These are phyloP conservation scores for Dolichopus griseipennis DNA, from an alignment of 2,888 invertebrate species.

Conservation along the genomic window DNA sequence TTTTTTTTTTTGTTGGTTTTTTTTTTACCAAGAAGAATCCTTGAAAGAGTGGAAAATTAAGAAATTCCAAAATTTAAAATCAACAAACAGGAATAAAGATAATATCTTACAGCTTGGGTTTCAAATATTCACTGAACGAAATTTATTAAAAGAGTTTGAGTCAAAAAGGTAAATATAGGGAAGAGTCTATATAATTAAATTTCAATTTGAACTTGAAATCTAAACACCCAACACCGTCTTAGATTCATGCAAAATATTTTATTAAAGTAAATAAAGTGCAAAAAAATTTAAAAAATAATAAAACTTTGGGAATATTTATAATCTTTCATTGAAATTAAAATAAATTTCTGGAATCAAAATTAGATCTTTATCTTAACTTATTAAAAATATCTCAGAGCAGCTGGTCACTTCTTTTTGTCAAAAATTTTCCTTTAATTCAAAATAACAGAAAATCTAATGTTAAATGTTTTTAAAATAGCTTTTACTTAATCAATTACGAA, in stretches of 20 bases:
- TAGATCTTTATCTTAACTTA: too few relatives aligned
- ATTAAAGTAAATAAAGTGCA: not conserved
- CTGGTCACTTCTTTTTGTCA: too few relatives aligned
- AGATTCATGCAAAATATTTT: not conserved
- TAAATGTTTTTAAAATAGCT: too few relatives aligned
- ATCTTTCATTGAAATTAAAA: not conserved
- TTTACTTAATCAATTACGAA: too few relatives aligned
- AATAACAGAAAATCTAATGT: too few relatives aligned
- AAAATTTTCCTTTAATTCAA: too few relatives aligned
- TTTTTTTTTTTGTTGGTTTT: not conserved
- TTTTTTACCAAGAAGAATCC: not conserved
- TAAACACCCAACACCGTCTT: not conserved
- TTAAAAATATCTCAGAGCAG: too few relatives aligned
- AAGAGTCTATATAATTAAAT: not conserved
- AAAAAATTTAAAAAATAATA: not conserved
- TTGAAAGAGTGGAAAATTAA: not conserved
- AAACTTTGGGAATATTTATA: not conserved
- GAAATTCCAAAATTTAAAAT: not conserved
- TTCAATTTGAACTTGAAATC: not conserved
- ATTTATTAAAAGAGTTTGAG: not conserved
- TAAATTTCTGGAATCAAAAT: not conserved
- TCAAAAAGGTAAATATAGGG: not conserved
- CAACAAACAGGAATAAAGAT: not conserved
- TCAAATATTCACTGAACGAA: too few relatives aligned
- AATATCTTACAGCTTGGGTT: not conserved